phyloP scores from a whole-genome alignment of 1,140 invertebrate genomes.

The Portunus trituberculatus region DNA sequence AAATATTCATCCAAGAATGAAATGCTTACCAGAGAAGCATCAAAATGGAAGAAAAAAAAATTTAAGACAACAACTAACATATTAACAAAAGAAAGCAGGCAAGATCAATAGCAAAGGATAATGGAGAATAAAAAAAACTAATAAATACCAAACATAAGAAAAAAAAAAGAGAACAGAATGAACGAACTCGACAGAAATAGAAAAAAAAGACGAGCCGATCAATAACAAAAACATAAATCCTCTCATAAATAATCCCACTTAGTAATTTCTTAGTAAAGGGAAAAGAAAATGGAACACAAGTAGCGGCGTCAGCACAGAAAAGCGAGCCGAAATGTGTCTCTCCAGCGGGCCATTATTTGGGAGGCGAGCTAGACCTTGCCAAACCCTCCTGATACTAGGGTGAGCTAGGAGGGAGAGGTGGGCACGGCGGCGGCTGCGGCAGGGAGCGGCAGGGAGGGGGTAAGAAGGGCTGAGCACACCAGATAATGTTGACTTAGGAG shows the following conservation, averaged over 20 bases:
- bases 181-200: not conserved
- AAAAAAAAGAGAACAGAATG: not conserved
- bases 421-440: no score
- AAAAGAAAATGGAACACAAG: not conserved
- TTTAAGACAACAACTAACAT: no score
- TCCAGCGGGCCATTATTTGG: not conserved
- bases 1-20: no score
- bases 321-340: not conserved
- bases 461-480: not conserved
- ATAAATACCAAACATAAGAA: not conserved
- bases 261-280: not conserved
- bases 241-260: no score
- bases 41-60: no score
- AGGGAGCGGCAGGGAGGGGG: not conserved
- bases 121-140: not conserved
- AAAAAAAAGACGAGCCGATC: not conserved
- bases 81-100: no score
- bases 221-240: not conserved
- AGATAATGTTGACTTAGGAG: constrained; percentile 5
- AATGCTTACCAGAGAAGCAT: no score
- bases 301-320: not conserved
- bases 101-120: not conserved
- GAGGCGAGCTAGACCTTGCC: not conserved
- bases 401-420: not conserved
- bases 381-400: not conserved